phyloP scores from a whole-genome alignment of 2,113 vertebrate species.

The Chaenocephalus aceratus region DNA sequence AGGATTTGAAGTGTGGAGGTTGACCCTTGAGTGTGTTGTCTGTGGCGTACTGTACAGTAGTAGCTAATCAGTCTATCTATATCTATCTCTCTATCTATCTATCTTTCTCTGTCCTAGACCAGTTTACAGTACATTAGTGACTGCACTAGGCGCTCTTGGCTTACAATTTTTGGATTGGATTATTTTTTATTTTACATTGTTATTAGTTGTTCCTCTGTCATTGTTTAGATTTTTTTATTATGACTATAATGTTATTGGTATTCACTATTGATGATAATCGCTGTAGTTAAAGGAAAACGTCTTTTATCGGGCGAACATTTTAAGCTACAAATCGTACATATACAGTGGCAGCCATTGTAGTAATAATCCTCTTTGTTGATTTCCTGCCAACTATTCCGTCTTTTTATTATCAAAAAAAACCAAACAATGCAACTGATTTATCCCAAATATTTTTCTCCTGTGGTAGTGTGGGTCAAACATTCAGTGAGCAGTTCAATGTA shows the following conservation, averaged over 20 bases:
- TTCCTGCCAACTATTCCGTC: not conserved
- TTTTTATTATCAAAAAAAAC: constrained; percentile 17
- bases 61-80: constrained; percentile 76
- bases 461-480: not conserved
- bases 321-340: constrained; percentile 59
- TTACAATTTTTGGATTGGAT: constrained; percentile 62
- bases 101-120: constrained; percentile 90
- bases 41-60: constrained; percentile 77
- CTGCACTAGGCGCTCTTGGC: constrained; percentile 91
- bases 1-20: constrained; percentile 76
- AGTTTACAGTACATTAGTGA: constrained; percentile 95
- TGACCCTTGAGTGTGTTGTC: constrained; percentile 70
- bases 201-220: constrained; percentile 77
- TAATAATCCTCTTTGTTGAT: not conserved
- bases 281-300: constrained; percentile 73
- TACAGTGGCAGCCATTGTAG: constrained; percentile 61
- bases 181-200: constrained; percentile 74
- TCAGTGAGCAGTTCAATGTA: constrained; percentile 15
- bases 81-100: constrained; percentile 74
- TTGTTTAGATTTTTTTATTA: constrained; percentile 80
- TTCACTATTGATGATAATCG: constrained; percentile 77
- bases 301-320: constrained; percentile 67
- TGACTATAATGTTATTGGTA: constrained; percentile 77
- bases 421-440: constrained; percentile 34
- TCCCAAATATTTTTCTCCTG: not conserved